Conservation (phyloP, 2,888 invertebrate genomes). For the Zaprionus obscuricornis region DNA sequence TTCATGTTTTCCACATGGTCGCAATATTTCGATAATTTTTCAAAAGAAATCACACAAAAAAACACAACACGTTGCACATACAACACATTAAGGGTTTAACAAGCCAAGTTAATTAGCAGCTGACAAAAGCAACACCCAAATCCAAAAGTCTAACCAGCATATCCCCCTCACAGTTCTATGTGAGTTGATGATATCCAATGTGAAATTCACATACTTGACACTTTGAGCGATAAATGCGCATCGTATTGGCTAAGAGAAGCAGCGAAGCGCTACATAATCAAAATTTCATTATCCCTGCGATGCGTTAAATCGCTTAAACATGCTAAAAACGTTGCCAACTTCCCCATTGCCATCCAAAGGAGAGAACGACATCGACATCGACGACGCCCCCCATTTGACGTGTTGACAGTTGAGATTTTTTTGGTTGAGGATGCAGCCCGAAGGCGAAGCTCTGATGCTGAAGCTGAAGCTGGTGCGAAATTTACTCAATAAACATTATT, state of each 20-base stretch:
- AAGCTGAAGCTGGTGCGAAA: constrained; percentile 72
- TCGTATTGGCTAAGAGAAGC: constrained; percentile 44
- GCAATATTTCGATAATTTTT: constrained; percentile 13
- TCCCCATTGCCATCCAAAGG: constrained; percentile 21
- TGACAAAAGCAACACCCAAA: constrained; percentile 19
- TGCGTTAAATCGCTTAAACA: constrained; percentile 81
- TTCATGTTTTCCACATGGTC: not conserved
- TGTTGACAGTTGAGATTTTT: constrained; percentile 77
- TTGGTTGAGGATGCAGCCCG: constrained; percentile 28
- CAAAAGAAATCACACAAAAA: constrained; percentile 2
- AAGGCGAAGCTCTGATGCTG: constrained; percentile 18
- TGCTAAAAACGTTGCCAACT: constrained; percentile 55
- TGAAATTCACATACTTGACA: constrained; percentile 49
- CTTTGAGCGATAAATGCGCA: constrained; percentile 52
- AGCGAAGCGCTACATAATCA: constrained; percentile 75
- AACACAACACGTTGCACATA: not conserved
- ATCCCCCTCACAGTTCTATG: not conserved
- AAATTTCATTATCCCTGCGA: constrained; percentile 79
- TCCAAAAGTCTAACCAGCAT: constrained; percentile 9
- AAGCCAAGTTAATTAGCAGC: constrained; percentile 52
- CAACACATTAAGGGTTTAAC: constrained; percentile 17
- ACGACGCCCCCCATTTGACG: constrained; percentile 58
- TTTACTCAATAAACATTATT: constrained; percentile 77
- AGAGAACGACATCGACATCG: constrained; percentile 5
- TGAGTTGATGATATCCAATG: constrained; percentile 13